These are phyloP conservation scores for Lutraria rhynchaena DNA, from an alignment of 1,140 invertebrate genomes.

Conservation along the genomic window DNA sequence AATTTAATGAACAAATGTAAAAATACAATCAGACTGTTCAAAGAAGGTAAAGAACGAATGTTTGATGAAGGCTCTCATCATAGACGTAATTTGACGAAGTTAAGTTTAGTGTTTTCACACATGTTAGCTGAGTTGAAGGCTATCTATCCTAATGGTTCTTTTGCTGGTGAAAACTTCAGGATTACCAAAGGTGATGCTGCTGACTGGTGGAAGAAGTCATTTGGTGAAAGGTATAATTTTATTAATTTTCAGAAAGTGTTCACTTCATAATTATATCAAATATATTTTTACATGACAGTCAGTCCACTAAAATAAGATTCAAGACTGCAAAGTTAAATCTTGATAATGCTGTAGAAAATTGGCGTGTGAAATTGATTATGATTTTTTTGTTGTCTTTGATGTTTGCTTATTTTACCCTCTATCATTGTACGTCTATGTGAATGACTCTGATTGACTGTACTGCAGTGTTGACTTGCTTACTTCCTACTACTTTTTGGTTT, in stretches of 20 bases:
- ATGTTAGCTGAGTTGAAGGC: slow-evolving; percentile 99
- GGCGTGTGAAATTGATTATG: no score
- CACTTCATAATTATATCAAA: background rate
- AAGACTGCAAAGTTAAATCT: no score
- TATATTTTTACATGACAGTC: no score
- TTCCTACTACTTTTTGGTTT: no score
- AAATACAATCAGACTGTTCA: slow-evolving; percentile 98
- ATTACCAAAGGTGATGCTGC: slow-evolving; percentile 99
- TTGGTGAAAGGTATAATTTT: slow-evolving; percentile 94
- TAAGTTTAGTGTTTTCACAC: slow-evolving; percentile 99
- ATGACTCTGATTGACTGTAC: no score
- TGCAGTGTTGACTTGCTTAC: no score
- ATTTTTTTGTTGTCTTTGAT: no score
- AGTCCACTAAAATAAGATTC: no score
- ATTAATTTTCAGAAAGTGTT: background rate
- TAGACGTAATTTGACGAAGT: slow-evolving; percentile 97
- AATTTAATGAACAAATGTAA: slow-evolving; percentile 99
- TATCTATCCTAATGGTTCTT: slow-evolving; percentile 96
- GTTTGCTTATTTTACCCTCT: no score
- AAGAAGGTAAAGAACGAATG: slow-evolving; percentile 98
- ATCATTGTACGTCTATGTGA: no score
- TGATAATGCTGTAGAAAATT: no score
- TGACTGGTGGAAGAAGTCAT: slow-evolving; percentile 98
- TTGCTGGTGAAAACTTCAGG: slow-evolving; percentile 97
- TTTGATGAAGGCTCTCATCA: slow-evolving; percentile 98